phyloP scores from a whole-genome alignment of 2,113 vertebrate genomes.

The Nothobranchius furzeri region DNA sequence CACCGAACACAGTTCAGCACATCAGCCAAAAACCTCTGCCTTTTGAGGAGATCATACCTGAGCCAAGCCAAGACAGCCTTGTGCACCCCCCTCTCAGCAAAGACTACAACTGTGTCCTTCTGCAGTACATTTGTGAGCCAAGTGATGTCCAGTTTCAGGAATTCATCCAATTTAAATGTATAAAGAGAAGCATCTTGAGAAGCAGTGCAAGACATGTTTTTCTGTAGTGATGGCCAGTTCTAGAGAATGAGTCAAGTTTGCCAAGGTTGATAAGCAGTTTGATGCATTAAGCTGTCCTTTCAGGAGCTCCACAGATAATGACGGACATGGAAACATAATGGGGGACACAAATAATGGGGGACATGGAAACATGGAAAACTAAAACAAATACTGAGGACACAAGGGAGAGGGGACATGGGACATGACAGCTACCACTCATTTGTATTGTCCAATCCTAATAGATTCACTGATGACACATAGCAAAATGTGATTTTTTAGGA shows the following conservation, averaged over 20 bases:
- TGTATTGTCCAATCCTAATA: no score
- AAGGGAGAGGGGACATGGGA: no score
- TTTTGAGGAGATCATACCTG: constrained; percentile 1
- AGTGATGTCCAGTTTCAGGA: constrained; percentile 5
- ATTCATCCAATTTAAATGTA: neutral
- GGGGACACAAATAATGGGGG: no score
- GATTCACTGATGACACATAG: no score
- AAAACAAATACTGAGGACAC: no score
- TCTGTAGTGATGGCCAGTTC: neutral
- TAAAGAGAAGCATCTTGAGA: neutral
- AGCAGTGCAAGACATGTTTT: neutral
- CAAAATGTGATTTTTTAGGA: no score
- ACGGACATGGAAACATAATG: no score
- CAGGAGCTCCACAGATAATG: neutral
- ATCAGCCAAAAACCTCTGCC: neutral
- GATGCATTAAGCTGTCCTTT: neutral
- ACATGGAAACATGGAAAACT: no score
- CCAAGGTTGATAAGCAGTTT: constrained; percentile 5
- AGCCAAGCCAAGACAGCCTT: constrained; percentile 7
- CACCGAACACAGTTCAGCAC: constrained; percentile 16
- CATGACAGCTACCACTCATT: no score
- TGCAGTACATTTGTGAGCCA: neutral
- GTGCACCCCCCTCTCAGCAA: neutral
- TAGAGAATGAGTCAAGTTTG: neutral
- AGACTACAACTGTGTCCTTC: neutral